phyloP scores from a whole-genome alignment of 2,888 invertebrate species.

The Cerastoderma edule region DNA sequence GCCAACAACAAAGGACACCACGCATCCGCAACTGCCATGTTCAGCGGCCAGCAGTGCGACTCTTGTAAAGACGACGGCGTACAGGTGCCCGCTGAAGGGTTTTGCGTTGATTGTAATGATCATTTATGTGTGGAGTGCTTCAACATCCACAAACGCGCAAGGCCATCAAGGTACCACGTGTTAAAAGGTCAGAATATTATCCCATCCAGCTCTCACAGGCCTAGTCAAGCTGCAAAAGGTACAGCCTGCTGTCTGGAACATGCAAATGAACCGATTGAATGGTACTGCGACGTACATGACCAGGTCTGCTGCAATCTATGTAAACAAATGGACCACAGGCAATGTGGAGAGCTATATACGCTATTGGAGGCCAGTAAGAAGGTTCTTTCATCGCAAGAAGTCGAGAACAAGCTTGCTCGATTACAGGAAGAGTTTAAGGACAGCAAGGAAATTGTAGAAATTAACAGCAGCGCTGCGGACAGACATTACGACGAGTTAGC shows the following conservation, averaged over 20 bases:
- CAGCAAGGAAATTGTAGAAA: background rate
- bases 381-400: background rate
- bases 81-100: conserved; percentile 18
- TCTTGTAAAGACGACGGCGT: conserved; percentile 10
- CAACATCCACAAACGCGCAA: conserved; percentile 1
- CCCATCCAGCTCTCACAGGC: background rate
- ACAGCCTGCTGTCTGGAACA: background rate
- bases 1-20: too few relatives aligned
- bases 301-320: background rate
- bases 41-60: too few relatives aligned
- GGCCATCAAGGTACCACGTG: background rate
- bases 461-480: background rate
- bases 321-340: background rate
- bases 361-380: background rate
- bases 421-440: background rate
- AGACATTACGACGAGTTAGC: background rate
- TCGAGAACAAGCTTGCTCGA: background rate
- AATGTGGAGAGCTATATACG: background rate
- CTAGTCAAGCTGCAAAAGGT: background rate
- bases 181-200: conserved; percentile 9
- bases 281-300: background rate
- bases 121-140: conserved; percentile 24
- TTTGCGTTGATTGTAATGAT: conserved; percentile 28
- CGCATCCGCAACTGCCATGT: too few relatives aligned
- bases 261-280: background rate